Percentiles rank a stretch among this genome's conserved stretches.
phyloP scores from a whole-genome alignment of 2,888 invertebrate species.

The Coelinius sp. region DNA sequence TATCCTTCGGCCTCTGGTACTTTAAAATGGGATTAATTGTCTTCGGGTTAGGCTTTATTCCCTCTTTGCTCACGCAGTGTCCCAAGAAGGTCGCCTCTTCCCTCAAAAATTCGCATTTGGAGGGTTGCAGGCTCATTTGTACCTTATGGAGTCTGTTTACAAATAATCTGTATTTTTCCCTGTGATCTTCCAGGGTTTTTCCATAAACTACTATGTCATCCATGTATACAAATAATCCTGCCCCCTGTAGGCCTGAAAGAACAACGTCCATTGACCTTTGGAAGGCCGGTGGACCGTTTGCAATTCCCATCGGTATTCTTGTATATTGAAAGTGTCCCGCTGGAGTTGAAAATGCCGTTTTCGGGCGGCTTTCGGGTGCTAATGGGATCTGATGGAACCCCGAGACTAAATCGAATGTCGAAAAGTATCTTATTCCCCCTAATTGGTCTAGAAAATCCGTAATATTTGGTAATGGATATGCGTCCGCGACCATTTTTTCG shows the following conservation, averaged over 20 bases:
- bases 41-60: neutral
- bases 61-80: neutral
- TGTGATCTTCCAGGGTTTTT: neutral
- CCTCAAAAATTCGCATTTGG: conserved; percentile 17
- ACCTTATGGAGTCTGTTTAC: conserved; percentile 20
- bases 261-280: too few relatives aligned
- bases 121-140: neutral
- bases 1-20: neutral
- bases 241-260: neutral
- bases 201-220: conserved; percentile 7
- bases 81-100: neutral
- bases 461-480: neutral
- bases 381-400: too few relatives aligned
- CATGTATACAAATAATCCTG: neutral
- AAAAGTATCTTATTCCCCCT: neutral
- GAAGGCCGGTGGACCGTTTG: too few relatives aligned
- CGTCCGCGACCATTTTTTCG: conserved; percentile 1
- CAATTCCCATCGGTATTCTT: too few relatives aligned
- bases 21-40: neutral
- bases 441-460: neutral
- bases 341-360: neutral
- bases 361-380: neutral
- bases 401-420: neutral
- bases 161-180: neutral
- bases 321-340: too few relatives aligned